Base-by-base conservation (phyloP, 2,113 vertebrate genomes). In the Tenrec ecaudatus region DNA sequence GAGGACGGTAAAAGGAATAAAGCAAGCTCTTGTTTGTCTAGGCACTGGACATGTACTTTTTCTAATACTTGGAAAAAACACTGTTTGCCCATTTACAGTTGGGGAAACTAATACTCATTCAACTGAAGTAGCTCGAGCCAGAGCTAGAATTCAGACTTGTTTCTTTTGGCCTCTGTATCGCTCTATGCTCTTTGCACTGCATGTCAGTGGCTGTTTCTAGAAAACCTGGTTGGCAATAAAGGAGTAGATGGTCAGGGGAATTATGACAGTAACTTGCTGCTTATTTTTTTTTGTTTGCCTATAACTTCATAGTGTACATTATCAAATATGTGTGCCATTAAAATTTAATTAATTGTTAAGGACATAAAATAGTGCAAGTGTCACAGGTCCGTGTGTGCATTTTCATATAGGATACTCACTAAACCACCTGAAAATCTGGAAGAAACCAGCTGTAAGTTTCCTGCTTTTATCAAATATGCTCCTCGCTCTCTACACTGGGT, bases 401-500 rank as follows among this genome's bases (percentile, higher is more conserved):
- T 1, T 97, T 96, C 92, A 69, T 81, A 0, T 82, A 99, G 99
- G 99, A 5, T 97, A 97, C 76, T 99, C 99, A 27, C 71, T 99
- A 95, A 97, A 97, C 82, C 97, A 97, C 71, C 80, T 99, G 94
- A 99, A 97, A 96, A 79, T 92, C 0, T 99, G 99, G 99, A 98
- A 97, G 94, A 98, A 96, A 95, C 33, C 97, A 64, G 98, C 98
- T 47, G 97, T 98, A 0, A 94, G 93, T 57, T 91, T 97, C 92
- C 94, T 99, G 97, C 86, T 99, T 60, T 66, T 98, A 33, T 98
- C 98, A 73, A 99, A 99, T 94, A 75, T 98, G 58, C 17, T 98
- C 2, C 98, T 98, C 25, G 99, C 98, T 6, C 97, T 99, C 64
- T 99, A 99, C 75, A 99, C 98, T 1, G 99, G 99, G 17, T 96